A percentile compares a stretch with the other conserved stretches of the same genome.
Conservation (phyloP, 2,888 invertebrate genomes). For the Ectemnius continuus region DNA sequence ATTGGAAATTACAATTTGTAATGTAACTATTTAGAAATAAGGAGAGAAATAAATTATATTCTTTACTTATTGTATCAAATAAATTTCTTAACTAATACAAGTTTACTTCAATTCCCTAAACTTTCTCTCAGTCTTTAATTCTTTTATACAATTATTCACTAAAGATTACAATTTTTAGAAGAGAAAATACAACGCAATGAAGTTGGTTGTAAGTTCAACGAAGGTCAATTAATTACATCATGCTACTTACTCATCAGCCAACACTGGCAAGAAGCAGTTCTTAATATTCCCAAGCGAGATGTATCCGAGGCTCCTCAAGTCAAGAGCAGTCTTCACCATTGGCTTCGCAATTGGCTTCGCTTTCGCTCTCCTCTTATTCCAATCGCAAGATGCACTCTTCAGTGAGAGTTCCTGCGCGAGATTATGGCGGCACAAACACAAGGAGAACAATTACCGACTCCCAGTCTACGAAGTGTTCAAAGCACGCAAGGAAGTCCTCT, state of each 20-base stretch:
- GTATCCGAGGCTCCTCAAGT: slow-evolving; percentile 30
- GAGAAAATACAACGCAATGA: background rate
- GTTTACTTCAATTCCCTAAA: background rate
- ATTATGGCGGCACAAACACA: background rate
- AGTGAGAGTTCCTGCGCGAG: background rate
- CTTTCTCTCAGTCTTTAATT: background rate
- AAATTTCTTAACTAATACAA: background rate
- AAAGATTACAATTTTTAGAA: background rate
- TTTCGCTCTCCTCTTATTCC: slow-evolving; percentile 27
- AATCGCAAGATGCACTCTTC: slow-evolving; percentile 19
- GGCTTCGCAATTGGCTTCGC: slow-evolving; percentile 55
- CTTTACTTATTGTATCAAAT: no score
- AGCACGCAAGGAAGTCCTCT: slow-evolving; percentile 14
- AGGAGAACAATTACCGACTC: background rate
- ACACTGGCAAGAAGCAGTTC: background rate
- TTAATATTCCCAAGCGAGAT: slow-evolving; percentile 27
- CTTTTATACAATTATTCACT: background rate
- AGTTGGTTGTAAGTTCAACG: slow-evolving; percentile 23
- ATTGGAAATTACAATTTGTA: no score
- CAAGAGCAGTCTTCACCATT: slow-evolving; percentile 34
- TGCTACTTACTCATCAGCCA: background rate
- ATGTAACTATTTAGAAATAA: no score
- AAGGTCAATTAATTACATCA: slow-evolving; percentile 38
- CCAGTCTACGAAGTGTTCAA: slow-evolving; percentile 7
- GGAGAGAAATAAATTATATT: no score